Percentiles rank a stretch among this genome's conserved stretches.
These are phyloP conservation scores for Macropis europaea DNA, from an alignment of 2,888 invertebrate species.

Conservation along the genomic window DNA sequence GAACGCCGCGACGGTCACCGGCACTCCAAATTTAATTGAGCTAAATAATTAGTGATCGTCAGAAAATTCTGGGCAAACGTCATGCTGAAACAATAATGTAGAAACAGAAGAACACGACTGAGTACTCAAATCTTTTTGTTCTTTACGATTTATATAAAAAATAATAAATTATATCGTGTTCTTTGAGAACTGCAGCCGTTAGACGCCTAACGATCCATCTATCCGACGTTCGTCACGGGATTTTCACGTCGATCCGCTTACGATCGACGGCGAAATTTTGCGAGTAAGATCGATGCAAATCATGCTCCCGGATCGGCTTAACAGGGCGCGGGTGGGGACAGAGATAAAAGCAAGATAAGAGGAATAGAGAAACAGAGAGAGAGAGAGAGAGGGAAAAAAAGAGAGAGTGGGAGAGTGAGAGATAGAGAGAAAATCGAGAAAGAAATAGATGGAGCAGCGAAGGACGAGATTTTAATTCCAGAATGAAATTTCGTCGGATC, in stretches of 20 bases:
- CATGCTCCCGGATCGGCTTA: slow-evolving; percentile 9
- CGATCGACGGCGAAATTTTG: slow-evolving; percentile 35
- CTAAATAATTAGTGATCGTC: no score
- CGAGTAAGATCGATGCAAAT: slow-evolving; percentile 27
- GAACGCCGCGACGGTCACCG: no score
- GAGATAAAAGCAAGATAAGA: not conserved
- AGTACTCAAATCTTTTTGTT: no score
- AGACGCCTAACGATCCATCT: slow-evolving; percentile 38
- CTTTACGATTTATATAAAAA: no score
- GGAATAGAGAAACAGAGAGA: no score
- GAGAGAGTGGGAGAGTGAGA: not conserved
- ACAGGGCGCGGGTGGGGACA: not conserved
- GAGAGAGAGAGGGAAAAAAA: not conserved
- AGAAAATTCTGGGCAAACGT: no score
- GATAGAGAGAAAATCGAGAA: not conserved
- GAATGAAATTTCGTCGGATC: slow-evolving; percentile 18
- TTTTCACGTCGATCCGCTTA: slow-evolving; percentile 43
- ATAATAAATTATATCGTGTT: no score
- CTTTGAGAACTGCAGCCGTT: no score
- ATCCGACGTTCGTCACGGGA: slow-evolving; percentile 20
- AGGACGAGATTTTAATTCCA: slow-evolving; percentile 22
- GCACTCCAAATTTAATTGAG: no score
- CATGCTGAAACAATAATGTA: no score
- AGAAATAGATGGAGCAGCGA: not conserved
- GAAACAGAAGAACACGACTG: no score